Evolutionary conservation across 2,888 invertebrate species (phyloP), one percentile per base, ranked within the genome.

Genomic region (Alsophila aescularia): DNA sequence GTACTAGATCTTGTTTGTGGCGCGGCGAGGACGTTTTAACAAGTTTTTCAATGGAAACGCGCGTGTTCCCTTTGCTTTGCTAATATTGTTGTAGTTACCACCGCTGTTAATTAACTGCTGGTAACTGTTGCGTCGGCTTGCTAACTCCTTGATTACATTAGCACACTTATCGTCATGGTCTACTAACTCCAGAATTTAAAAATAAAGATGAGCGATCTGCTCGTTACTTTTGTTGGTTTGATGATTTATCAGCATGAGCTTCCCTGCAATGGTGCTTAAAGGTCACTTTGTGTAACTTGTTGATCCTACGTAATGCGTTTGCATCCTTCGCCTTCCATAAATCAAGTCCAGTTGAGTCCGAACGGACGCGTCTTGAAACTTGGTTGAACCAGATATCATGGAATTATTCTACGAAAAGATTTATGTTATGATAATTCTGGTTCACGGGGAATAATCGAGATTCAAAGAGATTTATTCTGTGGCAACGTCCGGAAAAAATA

Each of bases 91-190:
- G 49, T 58, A 58, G 44, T 21, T 52, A 39, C 41, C 37, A 18
- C 34, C 41, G 32, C 9, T 16, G 52, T n/a, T 55, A 61, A 64
- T 66, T 55, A 60, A 39, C 44, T 41, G 58, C 49, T 62, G 21
- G 49, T 49, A 55, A 55, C 60, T 36, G 53, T 49, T 56, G 58
- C 57, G 61, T 56, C 37, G 47, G 43, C 55, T 56, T 51, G 47
- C 48, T 59, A 53, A 52, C 49, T 31, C 18, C 21, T 34, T 47
- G 42, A 55, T 60, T 60, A 44, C 56, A 43, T 54, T 49, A 54
- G 43, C 49, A 10, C 7, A 44, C 48, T 52, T 54, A 43, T 39
- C 35, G 29, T 16, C 32, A 39, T n/a, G 18, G 12, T 53, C 27
- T n/a, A n/a, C 16, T 43, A 31, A 24, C 24, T 24, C 8, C 12